Base-by-base conservation (phyloP, 2,113 vertebrate species). In the Clinocottus analis region DNA sequence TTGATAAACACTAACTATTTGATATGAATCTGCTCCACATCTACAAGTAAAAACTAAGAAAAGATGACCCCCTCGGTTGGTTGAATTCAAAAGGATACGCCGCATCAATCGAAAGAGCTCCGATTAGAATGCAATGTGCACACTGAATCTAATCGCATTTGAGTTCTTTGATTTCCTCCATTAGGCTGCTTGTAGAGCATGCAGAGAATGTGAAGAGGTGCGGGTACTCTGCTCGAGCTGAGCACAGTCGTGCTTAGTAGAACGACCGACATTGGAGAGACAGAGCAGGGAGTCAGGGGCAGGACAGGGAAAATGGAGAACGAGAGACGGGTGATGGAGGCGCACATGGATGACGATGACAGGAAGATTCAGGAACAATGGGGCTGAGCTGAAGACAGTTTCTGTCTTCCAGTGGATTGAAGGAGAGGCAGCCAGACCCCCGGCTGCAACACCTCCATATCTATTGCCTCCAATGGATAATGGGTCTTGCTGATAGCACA, bases 91-190 rank as follows among this genome's bases (percentile, higher is more conserved):
- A 82, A 80, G 58, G 77, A 72, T 72, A 27, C 59, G 60, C 7
- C 49, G 33, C 51, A 90, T 87, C 81, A 80, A 72, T 84, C 67
- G 86, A 75, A 82, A 66, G 58, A 67, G 78, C 73, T 71, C 79
- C 80, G 86, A 93, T 90, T 80, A 82, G 80, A 84, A 91, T 87
- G 88, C 85, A 73, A 71, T 33, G 85, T 67, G 74, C 85, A 86
- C 35, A 75, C 67, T 81, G 86, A 49, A 89, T 91, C 84, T 87
- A 90, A 93, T 92, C 84, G 77, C 78, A 88, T 92, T 86, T 89
- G 89, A 93, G 86, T 72, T 84, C 91, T 92, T 87, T 91, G 88
- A 94, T 84, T 91, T 92, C 89, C 92, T 89, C 91, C 91, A 93
- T 93, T 91, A 92, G 77, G 90, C 85, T 73, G 89, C 89, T 79